A percentile compares a stretch with the other conserved stretches of the same genome.
These are phyloP conservation scores for Peromyscus nudipes DNA, from an alignment of 2,797 vertebrate genomes.

Conservation along the genomic window DNA sequence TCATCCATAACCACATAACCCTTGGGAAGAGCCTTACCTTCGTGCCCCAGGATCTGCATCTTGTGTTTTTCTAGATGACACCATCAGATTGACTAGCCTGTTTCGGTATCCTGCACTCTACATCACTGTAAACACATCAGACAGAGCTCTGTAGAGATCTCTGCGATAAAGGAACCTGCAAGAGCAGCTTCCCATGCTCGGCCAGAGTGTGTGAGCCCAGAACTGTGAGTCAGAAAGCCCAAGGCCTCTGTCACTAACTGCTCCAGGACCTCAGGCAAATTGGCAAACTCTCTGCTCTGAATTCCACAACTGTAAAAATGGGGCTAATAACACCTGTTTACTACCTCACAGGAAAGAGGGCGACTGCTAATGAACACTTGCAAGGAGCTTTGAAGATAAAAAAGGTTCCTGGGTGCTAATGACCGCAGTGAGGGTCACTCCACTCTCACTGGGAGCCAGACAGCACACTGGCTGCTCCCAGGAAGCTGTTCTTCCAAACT, in stretches of 20 bases:
- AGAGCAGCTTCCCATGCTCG: background rate
- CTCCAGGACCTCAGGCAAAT: conserved; percentile 34
- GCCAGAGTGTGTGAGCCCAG: background rate
- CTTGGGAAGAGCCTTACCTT: conserved; percentile 68
- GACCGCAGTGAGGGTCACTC: background rate
- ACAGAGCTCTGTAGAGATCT: background rate
- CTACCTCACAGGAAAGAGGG: background rate
- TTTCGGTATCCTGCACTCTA: background rate
- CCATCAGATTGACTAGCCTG: conserved; percentile 34
- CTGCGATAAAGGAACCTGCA: background rate
- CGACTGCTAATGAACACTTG: conserved; percentile 74
- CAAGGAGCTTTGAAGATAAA: conserved; percentile 79
- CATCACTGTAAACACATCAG: background rate
- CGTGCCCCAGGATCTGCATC: conserved; percentile 73
- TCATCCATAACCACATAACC: background rate
- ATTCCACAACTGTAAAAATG: conserved; percentile 65
- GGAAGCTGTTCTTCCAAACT: background rate
- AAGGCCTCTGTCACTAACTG: conserved; percentile 10
- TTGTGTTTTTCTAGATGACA: conserved; percentile 68
- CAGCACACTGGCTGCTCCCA: rapidly evolving
- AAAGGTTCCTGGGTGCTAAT: conserved; percentile 63
- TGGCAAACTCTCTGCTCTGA: conserved; percentile 12
- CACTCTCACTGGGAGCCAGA: background rate
- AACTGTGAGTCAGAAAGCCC: conserved; percentile 28
- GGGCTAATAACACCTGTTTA: conserved; percentile 72